Evolutionary conservation across 2,113 vertebrate genomes (phyloP), one percentile per base, ranked within the genome.

Genomic region (Brachyistius frenatus): DNA sequence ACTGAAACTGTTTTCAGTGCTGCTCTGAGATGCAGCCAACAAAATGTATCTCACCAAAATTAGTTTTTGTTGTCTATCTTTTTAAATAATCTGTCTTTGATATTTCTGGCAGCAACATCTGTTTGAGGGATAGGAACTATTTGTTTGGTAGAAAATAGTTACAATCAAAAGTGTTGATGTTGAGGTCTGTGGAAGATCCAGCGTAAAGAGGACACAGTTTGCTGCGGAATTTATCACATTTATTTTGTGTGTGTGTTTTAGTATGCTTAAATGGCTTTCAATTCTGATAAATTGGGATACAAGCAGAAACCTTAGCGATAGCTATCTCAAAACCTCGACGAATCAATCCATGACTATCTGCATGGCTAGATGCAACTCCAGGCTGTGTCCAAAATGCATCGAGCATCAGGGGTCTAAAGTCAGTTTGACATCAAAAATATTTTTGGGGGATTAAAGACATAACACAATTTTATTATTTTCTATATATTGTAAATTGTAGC

Each of bases 111-210:
- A 16, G 9, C 5, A 52, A 52, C 7, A 15, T 69, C 1, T 44
- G 23, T 47, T 55, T 61, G 4, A 39, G 50, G 31, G 36, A 64
- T 2, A 56, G 4, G 7, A 56, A 49, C 16, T 14, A 41, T 36
- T 65, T 61, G 30, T 37, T 14, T 57, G 23, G 7, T 33, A 23
- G 14, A 41, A 68, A 52, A 39, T 36, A 5, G 46, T 44, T 9
- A 4, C 2, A 37, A 39, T 37, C 32, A 23, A 61, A 77, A 55
- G 9, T 32, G 14, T 58, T 39, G 35, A 62, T 0, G 3, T 14
- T n/a, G 50, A 78, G 10, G 30, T 35, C 37, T 37, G 37, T 16
- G 57, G 57, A 58, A 30, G n/a, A 56, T 30, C 50, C 50, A 66
- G 35, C 32, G 66, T 49, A 46, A 68, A 15, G 47, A 35, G 16